Evolutionary conservation across 2,113 vertebrate genomes (phyloP).

Genomic region (Chloebia gouldiae): DNA sequence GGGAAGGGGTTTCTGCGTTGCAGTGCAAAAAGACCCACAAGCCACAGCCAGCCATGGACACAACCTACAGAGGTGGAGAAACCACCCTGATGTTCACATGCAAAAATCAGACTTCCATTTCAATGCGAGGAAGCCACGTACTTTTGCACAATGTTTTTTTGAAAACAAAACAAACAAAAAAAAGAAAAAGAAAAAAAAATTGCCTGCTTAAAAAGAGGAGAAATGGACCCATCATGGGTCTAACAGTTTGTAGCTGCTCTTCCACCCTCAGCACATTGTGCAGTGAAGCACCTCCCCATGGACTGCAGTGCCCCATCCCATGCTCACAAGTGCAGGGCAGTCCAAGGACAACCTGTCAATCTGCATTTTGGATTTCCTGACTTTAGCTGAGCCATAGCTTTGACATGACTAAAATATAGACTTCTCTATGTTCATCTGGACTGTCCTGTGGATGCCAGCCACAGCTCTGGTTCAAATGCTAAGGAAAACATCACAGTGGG

Average conservation of each 20-base stretch:
- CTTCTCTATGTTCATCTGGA: slow-evolving; percentile 13
- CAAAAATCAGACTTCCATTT: neutral
- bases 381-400: slow-evolving; percentile 49
- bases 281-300: accelerated
- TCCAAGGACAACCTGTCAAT: slow-evolving; percentile 28
- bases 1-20: neutral
- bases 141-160: neutral
- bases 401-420: slow-evolving; percentile 53
- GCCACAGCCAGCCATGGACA: accelerated
- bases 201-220: neutral
- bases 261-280: neutral
- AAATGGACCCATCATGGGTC: neutral
- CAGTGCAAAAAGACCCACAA: neutral
- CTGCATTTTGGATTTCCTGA: slow-evolving; percentile 49
- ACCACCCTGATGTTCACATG: neutral
- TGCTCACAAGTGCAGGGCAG: neutral
- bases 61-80: neutral
- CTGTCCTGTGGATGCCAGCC: neutral
- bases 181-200: neutral
- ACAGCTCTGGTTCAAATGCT: slow-evolving; percentile 45
- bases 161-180: accelerated
- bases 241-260: neutral
- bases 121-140: accelerated
- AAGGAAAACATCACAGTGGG: slow-evolving; percentile 51
- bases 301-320: accelerated